Evolutionary conservation across 1,140 invertebrate species (phyloP).

Genomic region (Sweltsa coloradensis): DNA sequence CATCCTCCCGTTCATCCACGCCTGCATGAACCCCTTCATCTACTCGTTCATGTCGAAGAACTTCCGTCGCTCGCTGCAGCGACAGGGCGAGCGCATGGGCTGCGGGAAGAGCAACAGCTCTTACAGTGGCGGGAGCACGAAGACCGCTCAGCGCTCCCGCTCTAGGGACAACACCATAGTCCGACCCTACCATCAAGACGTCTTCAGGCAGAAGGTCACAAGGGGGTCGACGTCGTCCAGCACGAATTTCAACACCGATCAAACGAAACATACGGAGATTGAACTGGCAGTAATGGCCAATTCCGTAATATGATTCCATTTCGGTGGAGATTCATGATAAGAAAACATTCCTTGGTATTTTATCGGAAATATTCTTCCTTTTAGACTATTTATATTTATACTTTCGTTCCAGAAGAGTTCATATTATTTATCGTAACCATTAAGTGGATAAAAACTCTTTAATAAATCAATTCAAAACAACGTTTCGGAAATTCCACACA

Average conservation of each 20-base stretch:
- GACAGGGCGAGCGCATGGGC: background rate
- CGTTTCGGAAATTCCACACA: no score
- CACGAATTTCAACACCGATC: constrained; percentile 1
- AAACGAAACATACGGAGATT: background rate
- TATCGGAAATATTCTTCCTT: no score
- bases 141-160: background rate
- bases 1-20: constrained; percentile 24
- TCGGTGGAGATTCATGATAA: no score
- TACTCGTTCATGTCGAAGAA: constrained; percentile 48
- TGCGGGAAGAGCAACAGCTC: background rate
- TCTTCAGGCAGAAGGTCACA: background rate
- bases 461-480: no score
- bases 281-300: background rate
- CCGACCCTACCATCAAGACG: background rate
- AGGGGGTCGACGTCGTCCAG: background rate
- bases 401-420: no score
- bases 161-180: background rate
- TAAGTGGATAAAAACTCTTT: no score
- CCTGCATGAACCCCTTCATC: constrained; percentile 44
- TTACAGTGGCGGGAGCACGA: background rate
- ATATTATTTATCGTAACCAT: no score
- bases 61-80: constrained; percentile 36
- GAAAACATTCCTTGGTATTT: no score
- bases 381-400: no score
- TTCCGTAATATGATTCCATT: no score